Evolutionary conservation across 2,113 vertebrate genomes (phyloP), one percentile per base, ranked within the genome.

Genomic region (Cheirogaleus medius): DNA sequence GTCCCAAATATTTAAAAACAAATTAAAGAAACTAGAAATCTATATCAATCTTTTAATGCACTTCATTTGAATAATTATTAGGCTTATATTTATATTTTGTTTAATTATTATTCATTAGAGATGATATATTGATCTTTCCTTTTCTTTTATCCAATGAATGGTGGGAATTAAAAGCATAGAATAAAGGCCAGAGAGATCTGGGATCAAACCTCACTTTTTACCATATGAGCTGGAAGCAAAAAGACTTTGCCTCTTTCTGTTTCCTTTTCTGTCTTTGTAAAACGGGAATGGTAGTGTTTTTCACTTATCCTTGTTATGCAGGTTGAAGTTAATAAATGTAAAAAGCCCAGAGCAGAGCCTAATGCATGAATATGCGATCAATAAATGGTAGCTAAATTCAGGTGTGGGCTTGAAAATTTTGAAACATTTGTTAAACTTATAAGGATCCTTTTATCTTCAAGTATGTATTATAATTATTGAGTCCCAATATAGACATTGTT

Each of bases 371-470:
- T 88, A 71, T 14, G 29, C 37, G 52, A 52, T 97, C 89, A 76
- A 69, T 83, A 86, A 52, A 23, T n/a, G 49, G 21, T 21, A 63
- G 29, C 10, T 82, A 18, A 63, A 85, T 56, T 82, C 85, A 91
- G 54, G 8, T 64, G 74, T 77, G 23, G 42, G 29, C 74, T 86
- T 95, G 54, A 73, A 77, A 54, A 32, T 47, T 96, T 85, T 91
- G 81, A 82, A 78, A 88, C 18, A 77, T 52, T 76, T 94, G 6
- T 82, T 63, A 82, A 76, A 89, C 3, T 74, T 86, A 13, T 47
- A 90, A 82, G 71, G 37, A 64, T 82, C 54, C 73, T 83, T 97
- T 92, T 82, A 82, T 69, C 56, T 69, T 87, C 37, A 94, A 97
- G 86, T 77, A 47, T 47, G 8, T 86, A 56, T 56, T 56, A 56